phyloP scores from a whole-genome alignment of 2,888 invertebrate genomes.

The Athalia rosae region DNA sequence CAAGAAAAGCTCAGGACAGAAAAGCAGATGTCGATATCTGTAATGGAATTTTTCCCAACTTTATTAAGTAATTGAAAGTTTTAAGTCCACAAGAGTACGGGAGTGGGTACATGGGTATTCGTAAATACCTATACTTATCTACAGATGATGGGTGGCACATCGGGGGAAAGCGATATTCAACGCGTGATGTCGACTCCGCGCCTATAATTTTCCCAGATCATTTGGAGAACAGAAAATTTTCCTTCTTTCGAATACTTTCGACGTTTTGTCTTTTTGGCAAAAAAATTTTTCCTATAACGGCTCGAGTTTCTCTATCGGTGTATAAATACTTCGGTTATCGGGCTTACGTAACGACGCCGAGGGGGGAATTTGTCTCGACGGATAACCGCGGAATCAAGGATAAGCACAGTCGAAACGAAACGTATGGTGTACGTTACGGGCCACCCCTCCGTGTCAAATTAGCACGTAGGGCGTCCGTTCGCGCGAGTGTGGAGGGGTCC shows the following conservation, averaged over 20 bases:
- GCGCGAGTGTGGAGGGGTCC: constrained; percentile 17
- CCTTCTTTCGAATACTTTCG: no score
- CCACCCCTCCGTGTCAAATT: constrained; percentile 44
- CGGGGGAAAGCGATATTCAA: no score
- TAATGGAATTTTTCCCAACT: constrained; percentile 45
- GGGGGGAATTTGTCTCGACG: no score
- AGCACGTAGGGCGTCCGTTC: constrained; percentile 35
- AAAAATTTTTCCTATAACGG: no score
- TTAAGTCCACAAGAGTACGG: constrained; percentile 21
- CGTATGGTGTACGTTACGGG: not conserved
- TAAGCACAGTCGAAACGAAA: no score
- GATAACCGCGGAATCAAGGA: no score
- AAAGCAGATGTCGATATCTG: constrained; percentile 36
- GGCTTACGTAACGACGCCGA: no score
- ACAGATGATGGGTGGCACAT: not conserved
- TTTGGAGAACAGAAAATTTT: no score
- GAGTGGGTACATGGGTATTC: not conserved
- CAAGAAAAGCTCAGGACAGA: constrained; percentile 40
- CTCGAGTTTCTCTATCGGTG: no score
- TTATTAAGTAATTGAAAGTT: constrained; percentile 45
- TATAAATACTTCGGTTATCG: no score
- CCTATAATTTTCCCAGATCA: not conserved
- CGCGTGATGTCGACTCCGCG: not conserved
- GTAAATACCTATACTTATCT: not conserved
- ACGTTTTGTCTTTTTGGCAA: no score